These are phyloP conservation scores for Agraylea sexmaculata DNA, from an alignment of 1,140 invertebrate species.

Conservation along the genomic window DNA sequence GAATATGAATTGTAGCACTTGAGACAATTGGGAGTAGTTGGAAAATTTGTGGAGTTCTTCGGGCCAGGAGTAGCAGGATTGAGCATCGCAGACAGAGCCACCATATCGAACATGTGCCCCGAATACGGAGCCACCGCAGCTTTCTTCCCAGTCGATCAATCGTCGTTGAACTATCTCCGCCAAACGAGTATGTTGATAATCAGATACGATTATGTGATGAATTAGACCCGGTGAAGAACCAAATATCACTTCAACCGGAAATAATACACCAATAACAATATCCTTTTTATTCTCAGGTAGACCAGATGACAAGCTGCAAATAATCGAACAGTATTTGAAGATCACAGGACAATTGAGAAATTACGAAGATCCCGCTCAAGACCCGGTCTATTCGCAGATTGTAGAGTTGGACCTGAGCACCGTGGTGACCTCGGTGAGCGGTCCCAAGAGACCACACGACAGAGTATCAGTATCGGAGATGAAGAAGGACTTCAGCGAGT, in stretches of 20 bases:
- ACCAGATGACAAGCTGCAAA: constrained; percentile 64
- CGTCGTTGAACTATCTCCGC: constrained; percentile 71
- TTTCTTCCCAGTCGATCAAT: constrained; percentile 88
- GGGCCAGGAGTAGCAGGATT: constrained; percentile 82
- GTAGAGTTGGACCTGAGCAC: constrained; percentile 79
- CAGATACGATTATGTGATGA: too few relatives aligned
- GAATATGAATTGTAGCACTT: constrained; percentile 79
- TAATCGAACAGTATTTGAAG: constrained; percentile 76
- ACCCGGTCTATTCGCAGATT: constrained; percentile 78
- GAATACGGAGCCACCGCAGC: constrained; percentile 96
- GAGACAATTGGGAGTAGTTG: constrained; percentile 87
- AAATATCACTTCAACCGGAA: too few relatives aligned
- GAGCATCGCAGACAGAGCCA: constrained; percentile 90
- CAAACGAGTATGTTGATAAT: constrained; percentile 83
- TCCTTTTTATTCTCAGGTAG: constrained; percentile 51
- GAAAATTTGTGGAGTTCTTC: constrained; percentile 98
- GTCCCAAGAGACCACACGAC: constrained; percentile 95
- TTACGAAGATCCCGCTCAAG: constrained; percentile 63
- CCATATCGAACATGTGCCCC: constrained; percentile 95
- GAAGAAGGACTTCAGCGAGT: constrained; percentile 79
- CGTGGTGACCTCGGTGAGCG: constrained; percentile 89
- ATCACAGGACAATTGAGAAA: constrained; percentile 75
- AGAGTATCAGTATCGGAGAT: constrained; percentile 81
- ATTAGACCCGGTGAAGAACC: too few relatives aligned
- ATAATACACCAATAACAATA: too few relatives aligned